Base-by-base conservation (phyloP, 2,888 invertebrate species). In the Aspidiotus rigidus region DNA sequence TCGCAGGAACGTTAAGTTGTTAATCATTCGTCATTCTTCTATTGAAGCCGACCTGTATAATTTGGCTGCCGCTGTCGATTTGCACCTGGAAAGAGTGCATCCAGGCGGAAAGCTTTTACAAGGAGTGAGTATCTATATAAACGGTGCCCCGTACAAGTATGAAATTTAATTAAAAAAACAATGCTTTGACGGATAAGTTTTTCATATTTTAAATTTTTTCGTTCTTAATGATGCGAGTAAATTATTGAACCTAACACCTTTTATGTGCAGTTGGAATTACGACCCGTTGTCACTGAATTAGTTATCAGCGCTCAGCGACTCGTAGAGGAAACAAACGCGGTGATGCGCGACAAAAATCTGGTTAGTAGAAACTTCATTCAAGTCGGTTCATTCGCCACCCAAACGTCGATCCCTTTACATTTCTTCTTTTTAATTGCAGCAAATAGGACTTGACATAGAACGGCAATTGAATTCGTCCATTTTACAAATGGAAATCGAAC, bases 91-190 rank as follows among this genome's bases (percentile, higher is more conserved):
- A 75, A 83, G 83, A 70, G 84, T 89, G 77, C 93, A 88, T 81
- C 90, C 89, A 0, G 87, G 88, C 70, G 93, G 93, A 10, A 87
- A 87, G 75, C 83, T 93, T 44, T 79, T 90, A 64, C 88, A 91
- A 75, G 87, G 89, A 74, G 84, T 84, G 75, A 76, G 78, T 76
- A n/a, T n/a, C n/a, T n/a, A n/a, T n/a, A 13, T 49, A 49, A 49
- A 11, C 10, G 49, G n/a, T n/a, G n/a, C n/a, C n/a, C n/a, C n/a
- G n/a, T n/a, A n/a, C n/a, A n/a, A n/a, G n/a, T n/a, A 28, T 3
- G 28, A 28, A 28, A 28, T 28, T 28, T 5, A 5, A 28, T 28
- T 28, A 1, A 3, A 5, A 28, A 28, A 28, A 28, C 2, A 28
- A 28, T 28, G 5, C 28, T 28, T 28, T 5, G 28, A n/a, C n/a